phyloP scores from a whole-genome alignment of 1,140 invertebrate genomes.

The Mamestra configurata region DNA sequence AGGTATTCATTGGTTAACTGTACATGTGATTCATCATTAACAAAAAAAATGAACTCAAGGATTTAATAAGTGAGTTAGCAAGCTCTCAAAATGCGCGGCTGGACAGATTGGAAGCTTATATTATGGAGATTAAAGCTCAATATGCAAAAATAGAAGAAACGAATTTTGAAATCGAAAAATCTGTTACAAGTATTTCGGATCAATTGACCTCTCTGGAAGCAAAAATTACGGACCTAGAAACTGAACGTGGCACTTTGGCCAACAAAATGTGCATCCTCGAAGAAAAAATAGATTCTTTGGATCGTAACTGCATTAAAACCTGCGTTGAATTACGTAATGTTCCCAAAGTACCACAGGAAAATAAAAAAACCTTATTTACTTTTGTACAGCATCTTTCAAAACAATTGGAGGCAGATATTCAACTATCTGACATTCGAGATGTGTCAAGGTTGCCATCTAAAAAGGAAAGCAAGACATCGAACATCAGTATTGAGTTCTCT shows the following conservation, averaged over 20 bases:
- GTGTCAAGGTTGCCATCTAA: neutral
- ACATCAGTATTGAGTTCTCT: neutral
- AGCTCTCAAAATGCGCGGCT: neutral
- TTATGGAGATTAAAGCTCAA: neutral
- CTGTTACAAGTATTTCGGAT: neutral
- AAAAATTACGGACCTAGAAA: neutral
- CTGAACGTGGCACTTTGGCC: neutral
- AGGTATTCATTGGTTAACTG: too few species aligned
- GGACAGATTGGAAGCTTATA: conserved; percentile 7
- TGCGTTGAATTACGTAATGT: conserved; percentile 18
- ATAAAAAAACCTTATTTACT: neutral
- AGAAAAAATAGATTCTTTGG: neutral
- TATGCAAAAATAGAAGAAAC: conserved; percentile 1
- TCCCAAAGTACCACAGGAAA: neutral
- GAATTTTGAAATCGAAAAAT: conserved; percentile 9
- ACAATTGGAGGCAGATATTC: neutral
- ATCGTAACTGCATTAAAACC: neutral
- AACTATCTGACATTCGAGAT: neutral
- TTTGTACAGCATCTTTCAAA: neutral
- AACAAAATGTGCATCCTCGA: neutral
- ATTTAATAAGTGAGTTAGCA: neutral
- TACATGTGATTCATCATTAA: too few species aligned
- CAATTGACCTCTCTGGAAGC: neutral
- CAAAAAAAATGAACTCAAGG: conserved; percentile 10
- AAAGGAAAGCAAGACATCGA: neutral